Conservation (phyloP, 2,888 invertebrate species). For the Anorthoa munda region DNA sequence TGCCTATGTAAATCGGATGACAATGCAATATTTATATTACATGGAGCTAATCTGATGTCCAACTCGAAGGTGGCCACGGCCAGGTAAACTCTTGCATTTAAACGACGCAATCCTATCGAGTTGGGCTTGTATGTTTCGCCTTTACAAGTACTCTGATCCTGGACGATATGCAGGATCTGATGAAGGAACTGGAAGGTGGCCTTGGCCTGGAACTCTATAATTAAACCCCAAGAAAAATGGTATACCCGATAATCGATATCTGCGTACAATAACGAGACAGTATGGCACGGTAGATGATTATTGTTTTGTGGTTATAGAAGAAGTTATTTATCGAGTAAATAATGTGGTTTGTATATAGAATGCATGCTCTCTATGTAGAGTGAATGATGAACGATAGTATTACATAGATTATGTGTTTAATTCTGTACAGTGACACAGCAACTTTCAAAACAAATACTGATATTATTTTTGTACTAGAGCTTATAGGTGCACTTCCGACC, state of each 20-base stretch:
- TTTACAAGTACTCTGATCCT: too few species aligned
- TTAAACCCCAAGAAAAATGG: too few species aligned
- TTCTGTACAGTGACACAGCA: not conserved
- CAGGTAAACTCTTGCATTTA: too few species aligned
- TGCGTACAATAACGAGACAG: too few species aligned
- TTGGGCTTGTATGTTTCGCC: too few species aligned
- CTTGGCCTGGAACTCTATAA: too few species aligned
- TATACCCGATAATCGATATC: too few species aligned
- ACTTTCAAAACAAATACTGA: not conserved
- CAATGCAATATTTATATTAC: not conserved
- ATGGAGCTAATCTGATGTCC: not conserved
- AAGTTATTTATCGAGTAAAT: slow-evolving; percentile 11
- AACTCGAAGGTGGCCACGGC: not conserved
- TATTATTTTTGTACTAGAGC: not conserved
- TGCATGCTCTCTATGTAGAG: slow-evolving; percentile 27
- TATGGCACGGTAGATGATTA: not conserved
- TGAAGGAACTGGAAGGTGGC: too few species aligned
- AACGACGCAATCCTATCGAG: too few species aligned
- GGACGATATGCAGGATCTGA: too few species aligned
- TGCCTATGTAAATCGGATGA: too few species aligned
- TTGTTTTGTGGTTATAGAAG: not conserved
- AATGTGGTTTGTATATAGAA: not conserved
- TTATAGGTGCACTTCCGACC: too few species aligned
- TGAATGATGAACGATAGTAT: slow-evolving; percentile 31
- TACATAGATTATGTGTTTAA: slow-evolving; percentile 18